Percentiles rank a stretch among this genome's conserved stretches.
Conservation (phyloP, 2,797 vertebrate species). For the Lycodopsis pacificus region DNA sequence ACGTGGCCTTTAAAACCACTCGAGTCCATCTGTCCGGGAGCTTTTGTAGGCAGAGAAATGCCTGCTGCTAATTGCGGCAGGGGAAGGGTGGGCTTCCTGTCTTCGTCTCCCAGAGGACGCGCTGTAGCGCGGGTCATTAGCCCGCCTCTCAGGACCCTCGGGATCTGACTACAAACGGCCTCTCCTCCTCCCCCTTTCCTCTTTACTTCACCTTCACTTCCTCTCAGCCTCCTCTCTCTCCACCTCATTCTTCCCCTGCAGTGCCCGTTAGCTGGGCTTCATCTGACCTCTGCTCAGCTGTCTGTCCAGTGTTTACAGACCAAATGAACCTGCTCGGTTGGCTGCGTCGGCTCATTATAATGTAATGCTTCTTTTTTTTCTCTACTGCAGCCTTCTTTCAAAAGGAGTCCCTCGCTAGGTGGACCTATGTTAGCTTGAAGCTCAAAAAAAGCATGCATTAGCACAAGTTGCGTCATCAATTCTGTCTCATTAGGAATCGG, state of each 20-base stretch:
- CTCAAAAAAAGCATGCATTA: background rate
- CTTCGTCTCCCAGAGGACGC: constrained; percentile 59
- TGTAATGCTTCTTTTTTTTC: background rate
- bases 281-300: constrained; percentile 37
- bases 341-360: constrained; percentile 10
- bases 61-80: constrained; percentile 61
- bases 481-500: constrained; percentile 9
- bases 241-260: background rate
- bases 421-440: constrained; percentile 4
- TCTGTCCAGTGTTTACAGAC: constrained; percentile 33
- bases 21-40: constrained; percentile 48
- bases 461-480: constrained; percentile 19
- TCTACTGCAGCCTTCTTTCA: constrained; percentile 5
- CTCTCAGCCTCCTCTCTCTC: constrained; percentile 17
- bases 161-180: constrained; percentile 60
- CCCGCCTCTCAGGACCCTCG: constrained; percentile 45
- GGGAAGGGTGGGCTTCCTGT: constrained; percentile 53
- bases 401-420: constrained; percentile 1
- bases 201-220: constrained; percentile 29
- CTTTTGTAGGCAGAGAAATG: constrained; percentile 47
- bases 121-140: constrained; percentile 65
- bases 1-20: constrained; percentile 52
- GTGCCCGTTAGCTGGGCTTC: constrained; percentile 18
- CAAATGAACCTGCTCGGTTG: constrained; percentile 18
- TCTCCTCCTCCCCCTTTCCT: background rate